phyloP scores from a whole-genome alignment of 2,888 invertebrate genomes.

The Nymphalis polychloros region DNA sequence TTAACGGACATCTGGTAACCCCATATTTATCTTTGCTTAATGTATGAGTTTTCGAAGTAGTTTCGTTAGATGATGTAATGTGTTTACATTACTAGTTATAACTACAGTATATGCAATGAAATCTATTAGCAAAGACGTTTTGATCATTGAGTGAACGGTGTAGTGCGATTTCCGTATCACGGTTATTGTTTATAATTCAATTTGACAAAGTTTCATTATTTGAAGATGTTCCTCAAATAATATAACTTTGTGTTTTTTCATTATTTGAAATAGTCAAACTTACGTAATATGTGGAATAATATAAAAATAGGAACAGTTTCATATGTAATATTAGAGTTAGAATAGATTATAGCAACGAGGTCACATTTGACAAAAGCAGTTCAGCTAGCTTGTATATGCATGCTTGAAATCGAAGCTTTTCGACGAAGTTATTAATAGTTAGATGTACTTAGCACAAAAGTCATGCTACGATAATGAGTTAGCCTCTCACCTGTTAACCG shows the following conservation, averaged over 20 bases:
- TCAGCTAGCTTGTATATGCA: background rate
- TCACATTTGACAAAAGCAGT: background rate
- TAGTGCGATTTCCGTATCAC: slow-evolving; percentile 10
- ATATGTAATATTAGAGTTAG: background rate
- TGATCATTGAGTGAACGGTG: background rate
- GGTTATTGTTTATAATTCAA: slow-evolving; percentile 6
- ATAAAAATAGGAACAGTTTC: background rate
- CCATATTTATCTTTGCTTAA: background rate
- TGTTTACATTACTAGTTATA: slow-evolving; percentile 34
- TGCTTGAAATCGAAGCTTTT: background rate
- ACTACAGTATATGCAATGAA: slow-evolving; percentile 13
- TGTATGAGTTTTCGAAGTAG: slow-evolving; percentile 12
- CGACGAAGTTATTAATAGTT: background rate
- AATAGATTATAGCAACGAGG: too few species aligned
- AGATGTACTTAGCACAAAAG: background rate
- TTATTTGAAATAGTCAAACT: slow-evolving; percentile 1
- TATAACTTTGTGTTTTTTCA: slow-evolving; percentile 1
- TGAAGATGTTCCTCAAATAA: slow-evolving; percentile 23
- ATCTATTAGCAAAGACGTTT: background rate
- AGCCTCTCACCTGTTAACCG: slow-evolving; percentile 69
- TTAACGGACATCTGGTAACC: too few species aligned
- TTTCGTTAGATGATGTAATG: slow-evolving; percentile 33
- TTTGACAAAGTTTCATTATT: slow-evolving; percentile 1
- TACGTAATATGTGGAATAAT: background rate
- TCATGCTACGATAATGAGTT: slow-evolving; percentile 14